Base-by-base conservation (phyloP, 1,140 invertebrate species). In the Bombus affinis region DNA sequence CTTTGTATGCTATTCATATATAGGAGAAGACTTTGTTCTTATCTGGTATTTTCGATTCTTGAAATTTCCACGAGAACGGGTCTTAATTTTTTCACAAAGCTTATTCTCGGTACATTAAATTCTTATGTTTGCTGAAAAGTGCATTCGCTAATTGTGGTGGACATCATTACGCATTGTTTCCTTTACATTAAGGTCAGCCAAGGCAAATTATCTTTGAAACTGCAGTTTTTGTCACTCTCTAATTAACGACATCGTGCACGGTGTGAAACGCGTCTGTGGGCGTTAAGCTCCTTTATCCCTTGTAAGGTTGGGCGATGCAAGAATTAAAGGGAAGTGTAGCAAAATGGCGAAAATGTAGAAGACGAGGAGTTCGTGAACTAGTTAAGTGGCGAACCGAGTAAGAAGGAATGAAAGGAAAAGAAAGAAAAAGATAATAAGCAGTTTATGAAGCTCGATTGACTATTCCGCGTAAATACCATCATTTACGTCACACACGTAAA, bases 221-320 rank as follows among this genome's bases (percentile, higher is more conserved):
- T 81, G 53, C 70, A 88, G 71, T 90, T 90, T 90, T 89, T 87
- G 85, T 62, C 62, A 70, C 85, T 87, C 86, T 89, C 68, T 85
- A 90, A 90, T 90, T 90, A 90, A 89, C 85, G 81, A 86, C 84
- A 86, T 76, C 65, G 77, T 74, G 65, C 53, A 81, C 62, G 47
- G 66, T 76, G 71, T 59, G 74, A 88, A 85, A 66, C 47, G 37
- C 62, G 75, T 70, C 71, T 68, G 65, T 62, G 65, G 28, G 65
- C 57, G 81, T 73, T 90, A 87, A 87, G 86, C 86, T 87, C 59
- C 73, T 83, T 88, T 83, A 86, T 74, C 65, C 62, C 73, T 39
- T 66, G 62, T 72, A 82, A 85, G 81, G 77, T 82, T 87, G 80
- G 78, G 32, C 35, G 47, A 73, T 59, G 82, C 66, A 73, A 76